Evolutionary conservation across 2,797 vertebrate genomes (phyloP).

Genomic region (Gadopsis marmoratus): DNA sequence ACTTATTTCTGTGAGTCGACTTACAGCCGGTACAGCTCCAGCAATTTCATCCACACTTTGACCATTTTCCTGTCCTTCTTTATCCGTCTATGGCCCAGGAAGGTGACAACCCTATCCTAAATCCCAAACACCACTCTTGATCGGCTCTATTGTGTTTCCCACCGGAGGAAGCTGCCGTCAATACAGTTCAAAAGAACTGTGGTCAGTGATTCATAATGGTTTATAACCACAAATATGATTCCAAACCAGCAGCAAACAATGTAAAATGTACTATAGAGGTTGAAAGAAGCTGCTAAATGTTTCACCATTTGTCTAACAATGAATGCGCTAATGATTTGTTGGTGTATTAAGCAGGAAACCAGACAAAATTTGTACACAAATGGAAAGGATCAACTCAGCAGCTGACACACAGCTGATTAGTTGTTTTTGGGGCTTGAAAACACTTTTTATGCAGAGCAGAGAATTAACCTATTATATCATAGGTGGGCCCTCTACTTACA

Average conservation of each 20-base stretch:
- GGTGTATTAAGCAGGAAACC: background rate
- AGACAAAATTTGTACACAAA: background rate
- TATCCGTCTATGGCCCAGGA: background rate
- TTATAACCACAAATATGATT: background rate
- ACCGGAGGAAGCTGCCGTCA: background rate
- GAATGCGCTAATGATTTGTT: background rate
- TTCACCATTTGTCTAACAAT: background rate
- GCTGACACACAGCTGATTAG: background rate
- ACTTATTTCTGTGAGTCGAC: background rate
- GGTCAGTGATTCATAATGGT: background rate
- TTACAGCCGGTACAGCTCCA: background rate
- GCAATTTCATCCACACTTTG: background rate
- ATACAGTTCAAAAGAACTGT: background rate
- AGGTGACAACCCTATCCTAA: background rate
- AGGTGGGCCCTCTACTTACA: background rate
- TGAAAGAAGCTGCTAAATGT: background rate
- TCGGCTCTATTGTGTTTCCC: background rate
- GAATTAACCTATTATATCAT: background rate
- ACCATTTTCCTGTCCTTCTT: background rate
- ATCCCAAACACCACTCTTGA: background rate
- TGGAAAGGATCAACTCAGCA: background rate
- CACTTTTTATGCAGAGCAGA: background rate
- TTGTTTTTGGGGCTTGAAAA: background rate
- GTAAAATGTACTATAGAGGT: background rate
- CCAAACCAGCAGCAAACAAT: background rate